phyloP scores from a whole-genome alignment of 2,113 vertebrate species.

The Siniperca knerii region DNA sequence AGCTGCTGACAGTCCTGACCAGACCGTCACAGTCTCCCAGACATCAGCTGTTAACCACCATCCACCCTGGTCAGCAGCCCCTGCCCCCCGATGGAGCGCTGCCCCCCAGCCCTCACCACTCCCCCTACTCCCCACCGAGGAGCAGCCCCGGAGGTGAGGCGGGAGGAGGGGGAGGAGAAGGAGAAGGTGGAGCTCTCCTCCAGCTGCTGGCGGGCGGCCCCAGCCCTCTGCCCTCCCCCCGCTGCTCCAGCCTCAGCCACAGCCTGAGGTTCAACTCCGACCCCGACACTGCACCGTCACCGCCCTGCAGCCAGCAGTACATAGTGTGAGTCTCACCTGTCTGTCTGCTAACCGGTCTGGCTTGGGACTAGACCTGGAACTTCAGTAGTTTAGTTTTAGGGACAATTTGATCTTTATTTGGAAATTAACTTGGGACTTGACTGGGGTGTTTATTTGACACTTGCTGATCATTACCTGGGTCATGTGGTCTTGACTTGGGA shows the following conservation, averaged over 20 bases:
- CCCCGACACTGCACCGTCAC: conserved; percentile 93
- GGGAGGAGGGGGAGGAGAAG: conserved; percentile 41
- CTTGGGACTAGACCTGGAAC: too few species aligned
- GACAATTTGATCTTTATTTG: too few species aligned
- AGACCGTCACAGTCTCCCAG: conserved; percentile 56
- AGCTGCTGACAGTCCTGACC: conserved; percentile 41
- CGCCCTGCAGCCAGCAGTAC: conserved; percentile 93
- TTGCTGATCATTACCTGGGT: too few species aligned
- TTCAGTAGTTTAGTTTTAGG: too few species aligned
- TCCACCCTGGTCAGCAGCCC: conserved; percentile 52
- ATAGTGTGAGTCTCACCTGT: conserved; percentile 87
- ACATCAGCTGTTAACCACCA: conserved; percentile 48
- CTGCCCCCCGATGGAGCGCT: conserved; percentile 8
- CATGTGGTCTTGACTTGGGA: too few species aligned
- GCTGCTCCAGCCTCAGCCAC: conserved; percentile 92
- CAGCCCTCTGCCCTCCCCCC: conserved; percentile 91
- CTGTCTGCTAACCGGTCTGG: background rate
- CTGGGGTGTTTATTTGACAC: too few species aligned
- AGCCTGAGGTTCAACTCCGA: conserved; percentile 95
- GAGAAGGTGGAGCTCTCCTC: conserved; percentile 86
- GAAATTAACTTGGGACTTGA: too few species aligned
- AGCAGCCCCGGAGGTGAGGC: conserved; percentile 50
- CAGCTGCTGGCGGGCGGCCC: conserved; percentile 91
- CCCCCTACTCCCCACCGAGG: conserved; percentile 49
- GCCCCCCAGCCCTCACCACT: conserved; percentile 50